These are phyloP conservation scores for Regulus satrapa DNA, from an alignment of 2,113 vertebrate genomes.

Conservation along the genomic window DNA sequence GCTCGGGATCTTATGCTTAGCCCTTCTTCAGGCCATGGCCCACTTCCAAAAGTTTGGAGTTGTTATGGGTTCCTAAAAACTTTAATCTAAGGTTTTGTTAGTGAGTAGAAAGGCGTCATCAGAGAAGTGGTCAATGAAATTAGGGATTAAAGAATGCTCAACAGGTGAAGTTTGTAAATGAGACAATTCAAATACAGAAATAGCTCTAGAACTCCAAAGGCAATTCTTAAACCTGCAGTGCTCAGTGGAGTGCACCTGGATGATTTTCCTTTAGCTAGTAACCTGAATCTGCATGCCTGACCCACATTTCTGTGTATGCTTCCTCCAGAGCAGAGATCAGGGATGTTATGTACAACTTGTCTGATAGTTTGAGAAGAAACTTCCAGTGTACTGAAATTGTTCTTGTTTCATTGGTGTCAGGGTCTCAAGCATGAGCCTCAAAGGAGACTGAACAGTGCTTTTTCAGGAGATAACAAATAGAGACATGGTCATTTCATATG, in stretches of 20 bases:
- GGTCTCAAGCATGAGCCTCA: neutral
- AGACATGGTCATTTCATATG: neutral
- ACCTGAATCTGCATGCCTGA: neutral
- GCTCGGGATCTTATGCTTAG: neutral
- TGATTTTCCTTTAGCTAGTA: neutral
- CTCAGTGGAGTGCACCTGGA: neutral
- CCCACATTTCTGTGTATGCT: neutral
- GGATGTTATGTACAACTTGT: neutral
- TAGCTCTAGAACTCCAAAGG: neutral
- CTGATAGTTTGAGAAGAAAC: neutral
- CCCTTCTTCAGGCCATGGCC: neutral
- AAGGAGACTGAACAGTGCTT: neutral
- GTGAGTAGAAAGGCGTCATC: neutral
- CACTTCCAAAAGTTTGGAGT: neutral
- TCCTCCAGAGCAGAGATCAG: neutral
- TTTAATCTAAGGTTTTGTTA: neutral
- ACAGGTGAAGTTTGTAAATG: neutral
- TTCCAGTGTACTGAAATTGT: neutral
- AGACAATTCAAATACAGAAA: neutral
- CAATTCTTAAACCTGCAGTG: neutral
- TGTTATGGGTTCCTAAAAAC: neutral
- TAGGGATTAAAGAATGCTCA: neutral
- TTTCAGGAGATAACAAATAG: neutral
- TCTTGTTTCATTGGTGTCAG: neutral
- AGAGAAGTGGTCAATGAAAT: neutral